A percentile compares a stretch with the other conserved stretches of the same genome.
These are phyloP conservation scores for Lithobates pipiens DNA, from an alignment of 2,797 vertebrate species.

Conservation along the genomic window DNA sequence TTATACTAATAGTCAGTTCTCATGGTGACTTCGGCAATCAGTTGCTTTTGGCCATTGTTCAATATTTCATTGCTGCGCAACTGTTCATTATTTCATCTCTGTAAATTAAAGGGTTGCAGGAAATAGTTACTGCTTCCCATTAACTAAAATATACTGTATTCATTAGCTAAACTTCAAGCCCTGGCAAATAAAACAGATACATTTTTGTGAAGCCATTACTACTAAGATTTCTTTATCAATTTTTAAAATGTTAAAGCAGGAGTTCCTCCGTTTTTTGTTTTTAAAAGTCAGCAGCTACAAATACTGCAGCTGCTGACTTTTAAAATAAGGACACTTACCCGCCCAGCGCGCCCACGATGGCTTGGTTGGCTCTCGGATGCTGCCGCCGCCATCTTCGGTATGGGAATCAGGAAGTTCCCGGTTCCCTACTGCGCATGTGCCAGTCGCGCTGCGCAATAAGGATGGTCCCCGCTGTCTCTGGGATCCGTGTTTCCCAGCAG, in stretches of 20 bases:
- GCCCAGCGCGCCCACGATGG: no score
- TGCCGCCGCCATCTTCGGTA: no score
- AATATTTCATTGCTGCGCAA: slow-evolving; percentile 65
- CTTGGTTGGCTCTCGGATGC: no score
- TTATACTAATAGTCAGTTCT: slow-evolving; percentile 67
- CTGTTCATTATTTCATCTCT: slow-evolving; percentile 66
- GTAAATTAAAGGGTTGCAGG: slow-evolving; percentile 64
- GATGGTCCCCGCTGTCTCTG: no score
- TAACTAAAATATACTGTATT: slow-evolving; percentile 57
- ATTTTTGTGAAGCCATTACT: not conserved
- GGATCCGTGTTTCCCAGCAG: no score
- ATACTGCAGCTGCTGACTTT: no score
- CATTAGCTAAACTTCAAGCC: slow-evolving; percentile 67
- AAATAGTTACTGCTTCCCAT: slow-evolving; percentile 63
- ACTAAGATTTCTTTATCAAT: not conserved
- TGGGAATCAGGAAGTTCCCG: no score
- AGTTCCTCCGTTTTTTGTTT: no score
- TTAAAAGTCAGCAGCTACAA: no score
- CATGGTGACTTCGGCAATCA: slow-evolving; percentile 61
- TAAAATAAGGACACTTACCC: no score
- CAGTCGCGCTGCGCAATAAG: no score
- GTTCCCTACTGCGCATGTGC: no score
- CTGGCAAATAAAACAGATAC: slow-evolving; percentile 54
- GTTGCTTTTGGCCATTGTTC: slow-evolving; percentile 40
- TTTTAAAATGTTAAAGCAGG: not conserved